Base-by-base conservation (phyloP, 2,113 vertebrate species). In the Gasterosteus nipponicus region DNA sequence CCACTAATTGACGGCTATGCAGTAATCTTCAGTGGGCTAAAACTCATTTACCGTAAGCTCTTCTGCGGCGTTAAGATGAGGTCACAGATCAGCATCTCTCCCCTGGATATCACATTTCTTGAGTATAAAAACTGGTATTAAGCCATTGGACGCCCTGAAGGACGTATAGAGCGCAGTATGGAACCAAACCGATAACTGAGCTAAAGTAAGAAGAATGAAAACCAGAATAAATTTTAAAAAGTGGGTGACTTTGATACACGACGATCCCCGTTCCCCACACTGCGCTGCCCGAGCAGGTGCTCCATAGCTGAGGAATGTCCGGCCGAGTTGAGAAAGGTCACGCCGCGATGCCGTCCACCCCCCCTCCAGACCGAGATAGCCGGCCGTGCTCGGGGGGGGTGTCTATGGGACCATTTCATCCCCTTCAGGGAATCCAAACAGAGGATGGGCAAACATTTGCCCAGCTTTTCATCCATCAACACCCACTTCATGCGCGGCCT, bases 1-100 rank as follows among this genome's bases (percentile, higher is more conserved):
- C 72, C 58, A 75, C 88, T 91, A 93, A 94, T 90, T 92, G 87
- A 90, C 81, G 82, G 72, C 72, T 86, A 76, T 71, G 78, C 65
- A 78, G 81, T 87, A 86, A 93, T 88, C 90, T 89, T 65, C 69
- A 85, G 54, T 75, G 65, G 82, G 77, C 67, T 81, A 80, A 72
- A 86, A 89, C 75, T 89, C 68, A 82, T 89, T 87, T 83, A 79
- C 69, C 33, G 22, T 85, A 86, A 90, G 71, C 76, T 75, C 62
- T 68, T 46, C 71, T 60, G 77, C 80, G 69, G 67, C 72, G 80
- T 85, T 74, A 71, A 67, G 74, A 85, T 42, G 71, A 86, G 74
- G 76, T 81, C 70, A 61, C 61, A 64, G 74, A 85, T 56, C 72
- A 47, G 62, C 61, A 74, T 81, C 69, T 73, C 65, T 75, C 68